Percentiles rank a stretch among this genome's conserved stretches.
phyloP scores from a whole-genome alignment of 1,140 invertebrate genomes.

The Zophobas morio region DNA sequence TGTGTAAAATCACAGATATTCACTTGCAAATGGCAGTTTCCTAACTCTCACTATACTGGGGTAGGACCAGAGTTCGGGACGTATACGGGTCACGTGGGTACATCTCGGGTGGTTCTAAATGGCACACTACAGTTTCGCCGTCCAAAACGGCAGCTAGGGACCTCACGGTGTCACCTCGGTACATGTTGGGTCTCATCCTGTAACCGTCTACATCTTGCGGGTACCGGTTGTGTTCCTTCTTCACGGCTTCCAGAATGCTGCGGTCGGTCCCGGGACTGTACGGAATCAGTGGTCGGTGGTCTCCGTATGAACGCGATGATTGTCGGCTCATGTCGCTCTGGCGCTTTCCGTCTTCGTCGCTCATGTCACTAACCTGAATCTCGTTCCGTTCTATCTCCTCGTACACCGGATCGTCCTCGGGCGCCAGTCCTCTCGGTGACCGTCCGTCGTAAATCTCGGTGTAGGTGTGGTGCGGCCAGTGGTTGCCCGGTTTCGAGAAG shows the following conservation, averaged over 20 bases:
- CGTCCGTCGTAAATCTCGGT: slow-evolving; percentile 75
- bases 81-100: slow-evolving; percentile 63
- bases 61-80: slow-evolving; percentile 64
- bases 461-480: slow-evolving; percentile 76
- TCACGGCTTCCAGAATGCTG: slow-evolving; percentile 61
- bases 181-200: slow-evolving; percentile 69
- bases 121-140: slow-evolving; percentile 87
- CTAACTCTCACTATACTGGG: slow-evolving; percentile 68
- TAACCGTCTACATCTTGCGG: slow-evolving; percentile 70
- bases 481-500: slow-evolving; percentile 64
- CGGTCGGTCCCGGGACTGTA: slow-evolving; percentile 67
- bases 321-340: slow-evolving; percentile 83
- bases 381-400: slow-evolving; percentile 82
- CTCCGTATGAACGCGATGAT: slow-evolving; percentile 85
- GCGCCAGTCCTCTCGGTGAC: slow-evolving; percentile 65
- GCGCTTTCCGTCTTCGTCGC: slow-evolving; percentile 82
- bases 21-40: slow-evolving; percentile 66
- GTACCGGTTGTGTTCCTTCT: slow-evolving; percentile 69
- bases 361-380: slow-evolving; percentile 83
- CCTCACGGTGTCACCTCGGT: slow-evolving; percentile 72
- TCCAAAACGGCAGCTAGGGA: slow-evolving; percentile 84
- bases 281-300: slow-evolving; percentile 78
- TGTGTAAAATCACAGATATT: slow-evolving; percentile 68
- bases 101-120: slow-evolving; percentile 77
- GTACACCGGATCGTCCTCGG: slow-evolving; percentile 84